Conservation (phyloP, 2,113 vertebrate species). For the Dinomys branickii region DNA sequence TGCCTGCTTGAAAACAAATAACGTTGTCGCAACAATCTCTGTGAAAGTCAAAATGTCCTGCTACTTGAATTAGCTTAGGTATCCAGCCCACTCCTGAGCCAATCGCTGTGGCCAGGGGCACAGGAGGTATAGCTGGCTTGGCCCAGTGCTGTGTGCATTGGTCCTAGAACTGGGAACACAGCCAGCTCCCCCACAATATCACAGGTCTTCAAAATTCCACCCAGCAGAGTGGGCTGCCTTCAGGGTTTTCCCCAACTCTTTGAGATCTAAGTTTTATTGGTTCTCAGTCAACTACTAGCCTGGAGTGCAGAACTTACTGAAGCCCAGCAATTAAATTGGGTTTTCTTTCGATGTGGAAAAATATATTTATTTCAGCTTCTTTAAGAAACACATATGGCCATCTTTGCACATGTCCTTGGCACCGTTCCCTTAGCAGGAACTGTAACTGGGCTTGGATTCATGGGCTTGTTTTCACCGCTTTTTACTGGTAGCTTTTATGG, state of each 20-base stretch:
- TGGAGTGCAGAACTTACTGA: neutral
- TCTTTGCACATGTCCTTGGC: conserved; percentile 24
- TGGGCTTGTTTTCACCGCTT: conserved; percentile 16
- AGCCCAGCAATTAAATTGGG: neutral
- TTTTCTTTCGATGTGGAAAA: neutral
- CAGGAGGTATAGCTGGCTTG: neutral
- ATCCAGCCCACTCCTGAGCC: neutral
- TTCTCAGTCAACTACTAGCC: neutral
- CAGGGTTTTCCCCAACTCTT: neutral
- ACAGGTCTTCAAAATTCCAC: neutral
- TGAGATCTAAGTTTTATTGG: neutral
- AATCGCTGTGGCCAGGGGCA: neutral
- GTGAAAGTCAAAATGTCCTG: neutral
- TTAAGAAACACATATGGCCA: neutral
- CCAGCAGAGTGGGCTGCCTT: no score
- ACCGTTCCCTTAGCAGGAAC: neutral
- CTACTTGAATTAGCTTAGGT: neutral
- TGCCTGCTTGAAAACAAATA: neutral
- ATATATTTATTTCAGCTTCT: neutral
- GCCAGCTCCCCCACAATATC: neutral
- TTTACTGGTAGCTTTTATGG: conserved; percentile 8
- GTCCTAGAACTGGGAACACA: neutral
- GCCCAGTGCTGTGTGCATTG: neutral
- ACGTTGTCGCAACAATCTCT: neutral
- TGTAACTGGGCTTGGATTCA: conserved; percentile 35